These are phyloP conservation scores for Ommatoiulus sabulosus DNA, from an alignment of 2,888 invertebrate genomes.

Conservation along the genomic window DNA sequence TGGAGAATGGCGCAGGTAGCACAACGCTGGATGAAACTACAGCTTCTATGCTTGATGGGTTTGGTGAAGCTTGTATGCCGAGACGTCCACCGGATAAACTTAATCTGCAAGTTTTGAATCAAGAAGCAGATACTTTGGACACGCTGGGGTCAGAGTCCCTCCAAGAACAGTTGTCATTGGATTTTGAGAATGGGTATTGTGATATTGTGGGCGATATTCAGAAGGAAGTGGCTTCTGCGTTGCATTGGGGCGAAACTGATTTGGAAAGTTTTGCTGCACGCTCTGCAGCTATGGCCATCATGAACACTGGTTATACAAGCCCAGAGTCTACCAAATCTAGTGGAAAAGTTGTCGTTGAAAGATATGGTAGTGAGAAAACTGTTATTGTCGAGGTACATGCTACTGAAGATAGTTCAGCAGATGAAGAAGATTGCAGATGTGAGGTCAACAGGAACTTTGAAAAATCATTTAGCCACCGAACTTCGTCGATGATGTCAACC, in stretches of 20 bases:
- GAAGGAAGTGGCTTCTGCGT: conserved; percentile 56
- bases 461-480: neutral
- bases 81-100: conserved; percentile 47
- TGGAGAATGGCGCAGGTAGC: conserved; percentile 25
- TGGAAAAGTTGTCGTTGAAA: conserved; percentile 61
- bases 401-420: conserved; percentile 61
- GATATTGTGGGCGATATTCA: conserved; percentile 58
- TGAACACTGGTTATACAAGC: neutral
- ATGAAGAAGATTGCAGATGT: conserved; percentile 59
- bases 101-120: neutral
- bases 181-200: conserved; percentile 56
- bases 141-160: conserved; percentile 52
- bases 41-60: neutral
- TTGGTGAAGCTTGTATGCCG: neutral
- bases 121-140: conserved; percentile 35
- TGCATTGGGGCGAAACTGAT: conserved; percentile 55
- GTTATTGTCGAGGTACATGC: conserved; percentile 63
- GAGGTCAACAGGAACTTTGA: neutral
- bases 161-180: conserved; percentile 54
- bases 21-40: neutral
- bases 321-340: neutral
- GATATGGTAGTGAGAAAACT: conserved; percentile 62
- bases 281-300: neutral
- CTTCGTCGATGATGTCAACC: no score
- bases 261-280: neutral